Conservation (phyloP, 2,113 vertebrate species). For the Mobula birostris region DNA sequence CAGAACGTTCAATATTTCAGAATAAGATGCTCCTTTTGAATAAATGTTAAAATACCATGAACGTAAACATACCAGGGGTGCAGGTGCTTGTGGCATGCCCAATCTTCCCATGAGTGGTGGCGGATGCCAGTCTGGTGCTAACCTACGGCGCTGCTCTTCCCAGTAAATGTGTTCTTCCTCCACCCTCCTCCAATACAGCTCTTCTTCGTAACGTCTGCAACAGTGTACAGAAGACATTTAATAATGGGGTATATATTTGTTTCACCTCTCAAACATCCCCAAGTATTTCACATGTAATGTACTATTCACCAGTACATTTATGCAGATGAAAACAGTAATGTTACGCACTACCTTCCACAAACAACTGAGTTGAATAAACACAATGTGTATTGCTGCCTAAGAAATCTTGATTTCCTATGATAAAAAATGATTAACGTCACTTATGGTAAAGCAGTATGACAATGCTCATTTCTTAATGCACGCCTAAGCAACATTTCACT, state of each 20-base stretch:
- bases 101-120: slow-evolving; percentile 55
- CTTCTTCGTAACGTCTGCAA: slow-evolving; percentile 62
- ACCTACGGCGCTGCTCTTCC: slow-evolving; percentile 53
- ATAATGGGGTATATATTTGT: not conserved
- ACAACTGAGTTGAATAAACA: not conserved
- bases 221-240: not conserved
- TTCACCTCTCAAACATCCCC: not conserved
- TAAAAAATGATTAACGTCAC: not conserved
- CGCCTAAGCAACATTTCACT: not conserved
- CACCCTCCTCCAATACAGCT: slow-evolving; percentile 61
- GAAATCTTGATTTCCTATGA: not conserved
- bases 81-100: slow-evolving; percentile 46
- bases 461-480: not conserved
- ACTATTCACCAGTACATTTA: not conserved
- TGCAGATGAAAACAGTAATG: not conserved
- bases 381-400: not conserved
- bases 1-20: not conserved
- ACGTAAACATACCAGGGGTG: slow-evolving; percentile 21
- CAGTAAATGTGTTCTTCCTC: slow-evolving; percentile 64
- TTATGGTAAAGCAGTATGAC: not conserved
- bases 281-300: not conserved
- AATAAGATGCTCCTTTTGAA: not conserved
- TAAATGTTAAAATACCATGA: not conserved
- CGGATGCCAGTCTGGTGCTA: slow-evolving; percentile 41
- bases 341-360: not conserved